phyloP scores from a whole-genome alignment of 1,140 invertebrate species.

The Eulimnadia texana region DNA sequence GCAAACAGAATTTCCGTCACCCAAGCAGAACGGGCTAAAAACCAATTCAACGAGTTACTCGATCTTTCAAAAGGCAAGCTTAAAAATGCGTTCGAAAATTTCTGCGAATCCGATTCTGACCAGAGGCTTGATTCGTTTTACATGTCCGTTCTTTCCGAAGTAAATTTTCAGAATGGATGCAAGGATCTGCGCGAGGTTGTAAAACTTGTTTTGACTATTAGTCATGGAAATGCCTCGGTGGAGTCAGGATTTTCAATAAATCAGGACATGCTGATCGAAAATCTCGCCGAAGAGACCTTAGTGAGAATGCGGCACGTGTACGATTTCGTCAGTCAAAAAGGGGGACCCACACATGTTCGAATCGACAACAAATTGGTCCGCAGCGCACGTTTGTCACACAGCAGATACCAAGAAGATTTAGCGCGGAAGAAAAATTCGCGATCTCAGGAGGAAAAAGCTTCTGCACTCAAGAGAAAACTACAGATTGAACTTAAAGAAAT shows the following conservation, averaged over 20 bases:
- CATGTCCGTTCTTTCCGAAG: not conserved
- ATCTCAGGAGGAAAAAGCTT: not conserved
- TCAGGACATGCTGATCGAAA: constrained; percentile 8
- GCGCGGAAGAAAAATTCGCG: not conserved
- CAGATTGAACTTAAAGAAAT: not conserved
- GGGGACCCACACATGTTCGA: not conserved
- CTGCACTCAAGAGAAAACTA: not conserved
- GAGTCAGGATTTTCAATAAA: constrained; percentile 5
- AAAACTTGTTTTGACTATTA: not conserved
- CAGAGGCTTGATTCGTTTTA: constrained; percentile 8
- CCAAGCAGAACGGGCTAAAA: not conserved
- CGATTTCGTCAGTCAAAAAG: not conserved
- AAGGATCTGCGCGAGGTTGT: constrained; percentile 1
- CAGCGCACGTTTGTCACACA: not conserved
- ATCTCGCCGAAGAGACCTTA: not conserved
- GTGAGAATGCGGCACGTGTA: constrained; percentile 1
- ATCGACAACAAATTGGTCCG: not conserved
- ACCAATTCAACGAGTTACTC: not conserved
- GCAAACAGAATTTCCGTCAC: not conserved
- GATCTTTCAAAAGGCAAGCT: not conserved
- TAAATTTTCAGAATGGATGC: not conserved
- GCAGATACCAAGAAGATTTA: not conserved
- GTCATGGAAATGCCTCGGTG: not conserved
- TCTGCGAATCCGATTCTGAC: not conserved
- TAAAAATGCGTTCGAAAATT: not conserved